Evolutionary conservation across 2,113 vertebrate species (phyloP).

Genomic region (Holacanthus passer): DNA sequence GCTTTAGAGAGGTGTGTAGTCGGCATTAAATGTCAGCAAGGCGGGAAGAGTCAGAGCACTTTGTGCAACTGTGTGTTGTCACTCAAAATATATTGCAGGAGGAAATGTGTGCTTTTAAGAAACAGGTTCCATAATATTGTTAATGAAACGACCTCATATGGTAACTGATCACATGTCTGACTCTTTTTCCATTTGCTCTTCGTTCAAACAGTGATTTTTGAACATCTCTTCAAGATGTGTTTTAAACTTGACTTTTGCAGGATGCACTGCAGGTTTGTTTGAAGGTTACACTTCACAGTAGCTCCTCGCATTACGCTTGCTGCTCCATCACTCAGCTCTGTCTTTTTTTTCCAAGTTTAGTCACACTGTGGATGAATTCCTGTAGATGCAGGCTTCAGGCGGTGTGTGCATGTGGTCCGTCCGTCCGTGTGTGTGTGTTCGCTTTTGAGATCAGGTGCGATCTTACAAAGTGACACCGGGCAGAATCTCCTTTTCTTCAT

Average conservation of each 20-base stretch:
- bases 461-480: constrained; percentile 14
- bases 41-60: not conserved
- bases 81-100: not conserved
- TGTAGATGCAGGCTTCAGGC: constrained; percentile 20
- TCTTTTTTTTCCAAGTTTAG: not conserved
- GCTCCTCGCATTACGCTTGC: constrained; percentile 7
- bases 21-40: not conserved
- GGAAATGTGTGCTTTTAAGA: not conserved
- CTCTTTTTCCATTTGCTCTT: not conserved
- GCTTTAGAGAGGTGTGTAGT: not conserved
- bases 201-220: not conserved
- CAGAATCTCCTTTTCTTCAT: constrained; percentile 22
- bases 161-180: not conserved
- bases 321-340: constrained; percentile 20
- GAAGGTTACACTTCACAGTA: not conserved
- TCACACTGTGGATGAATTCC: constrained; percentile 48
- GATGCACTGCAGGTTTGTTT: not conserved
- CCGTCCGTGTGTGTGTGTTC: not conserved
- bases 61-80: not conserved
- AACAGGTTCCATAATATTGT: too few relatives aligned
- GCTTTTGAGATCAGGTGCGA: constrained; percentile 33
- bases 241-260: not conserved
- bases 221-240: not conserved
- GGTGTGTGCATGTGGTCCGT: constrained; percentile 2
- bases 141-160: not conserved